Percentiles rank a stretch among this genome's conserved stretches.
Conservation (phyloP, 2,888 invertebrate species). For the Julus scandinavius region DNA sequence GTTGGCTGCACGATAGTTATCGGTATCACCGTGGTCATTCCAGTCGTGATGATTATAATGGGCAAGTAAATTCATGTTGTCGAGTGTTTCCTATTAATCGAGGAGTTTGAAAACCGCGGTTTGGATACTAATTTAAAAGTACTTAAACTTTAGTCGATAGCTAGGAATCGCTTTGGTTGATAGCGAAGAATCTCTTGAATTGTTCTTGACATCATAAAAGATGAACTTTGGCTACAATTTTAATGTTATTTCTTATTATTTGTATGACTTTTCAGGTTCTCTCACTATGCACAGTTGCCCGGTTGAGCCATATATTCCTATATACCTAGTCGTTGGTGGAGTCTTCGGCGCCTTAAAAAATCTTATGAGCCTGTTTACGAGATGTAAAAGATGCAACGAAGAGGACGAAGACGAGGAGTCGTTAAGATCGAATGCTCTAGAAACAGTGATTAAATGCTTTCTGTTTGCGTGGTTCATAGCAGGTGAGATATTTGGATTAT, state of each 20-base stretch:
- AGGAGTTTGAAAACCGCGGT: too few species aligned
- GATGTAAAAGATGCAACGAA: constrained; percentile 70
- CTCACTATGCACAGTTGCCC: constrained; percentile 75
- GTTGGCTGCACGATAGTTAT: constrained; percentile 76
- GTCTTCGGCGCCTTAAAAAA: constrained; percentile 75
- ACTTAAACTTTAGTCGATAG: not conserved
- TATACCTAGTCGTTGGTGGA: constrained; percentile 76
- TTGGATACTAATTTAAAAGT: too few species aligned
- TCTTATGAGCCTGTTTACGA: constrained; percentile 71
- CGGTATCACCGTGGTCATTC: constrained; percentile 74
- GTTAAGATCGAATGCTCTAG: constrained; percentile 68
- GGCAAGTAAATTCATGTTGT: constrained; percentile 64
- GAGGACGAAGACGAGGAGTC: constrained; percentile 70
- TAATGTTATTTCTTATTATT: too few species aligned
- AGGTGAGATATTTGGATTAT: constrained; percentile 67
- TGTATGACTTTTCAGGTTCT: constrained; percentile 65
- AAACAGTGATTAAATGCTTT: constrained; percentile 71
- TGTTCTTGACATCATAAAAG: not conserved
- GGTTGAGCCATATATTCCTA: constrained; percentile 75
- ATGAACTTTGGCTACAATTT: too few species aligned
- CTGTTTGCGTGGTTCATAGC: constrained; percentile 77
- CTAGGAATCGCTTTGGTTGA: not conserved
- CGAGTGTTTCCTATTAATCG: not conserved
- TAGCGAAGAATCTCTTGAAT: not conserved
- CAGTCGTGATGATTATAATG: constrained; percentile 76